phyloP scores from a whole-genome alignment of 2,797 vertebrate genomes.

The Synaphobranchus kaupii region DNA sequence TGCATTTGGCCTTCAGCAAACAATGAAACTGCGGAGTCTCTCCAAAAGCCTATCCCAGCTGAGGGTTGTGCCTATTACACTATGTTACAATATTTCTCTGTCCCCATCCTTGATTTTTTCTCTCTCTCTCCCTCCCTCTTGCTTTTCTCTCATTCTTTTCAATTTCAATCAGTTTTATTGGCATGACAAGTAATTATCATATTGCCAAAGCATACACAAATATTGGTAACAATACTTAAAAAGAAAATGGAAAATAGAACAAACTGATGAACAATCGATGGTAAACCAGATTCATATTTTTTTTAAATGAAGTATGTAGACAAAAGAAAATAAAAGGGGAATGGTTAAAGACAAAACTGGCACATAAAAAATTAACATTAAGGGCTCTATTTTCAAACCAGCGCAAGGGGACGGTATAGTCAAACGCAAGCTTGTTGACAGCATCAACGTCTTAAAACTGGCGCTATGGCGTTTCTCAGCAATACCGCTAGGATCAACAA shows the following conservation, averaged over 20 bases:
- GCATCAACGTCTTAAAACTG: too few relatives aligned
- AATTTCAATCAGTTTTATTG: not conserved
- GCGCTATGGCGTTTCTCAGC: too few relatives aligned
- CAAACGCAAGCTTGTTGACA: too few relatives aligned
- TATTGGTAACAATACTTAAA: not conserved
- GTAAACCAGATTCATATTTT: not conserved
- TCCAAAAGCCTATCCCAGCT: not conserved
- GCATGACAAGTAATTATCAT: not conserved
- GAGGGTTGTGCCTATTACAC: not conserved
- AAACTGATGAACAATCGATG: not conserved
- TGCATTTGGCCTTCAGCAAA: conserved; percentile 43
- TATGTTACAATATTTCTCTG: not conserved
- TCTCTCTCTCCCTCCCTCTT: not conserved
- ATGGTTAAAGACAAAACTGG: not conserved
- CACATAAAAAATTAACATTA: too few relatives aligned
- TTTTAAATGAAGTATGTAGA: not conserved
- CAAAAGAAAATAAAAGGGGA: not conserved
- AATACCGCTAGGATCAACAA: too few relatives aligned
- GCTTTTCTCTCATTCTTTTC: too few relatives aligned
- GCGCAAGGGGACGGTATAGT: too few relatives aligned
- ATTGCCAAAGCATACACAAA: not conserved
- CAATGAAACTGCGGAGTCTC: conserved; percentile 44
- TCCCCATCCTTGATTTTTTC: not conserved
- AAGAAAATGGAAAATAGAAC: not conserved
- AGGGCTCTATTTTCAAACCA: too few relatives aligned